These are phyloP conservation scores for Sinopyrophorus schimmeli DNA, from an alignment of 2,888 invertebrate genomes.

Conservation along the genomic window DNA sequence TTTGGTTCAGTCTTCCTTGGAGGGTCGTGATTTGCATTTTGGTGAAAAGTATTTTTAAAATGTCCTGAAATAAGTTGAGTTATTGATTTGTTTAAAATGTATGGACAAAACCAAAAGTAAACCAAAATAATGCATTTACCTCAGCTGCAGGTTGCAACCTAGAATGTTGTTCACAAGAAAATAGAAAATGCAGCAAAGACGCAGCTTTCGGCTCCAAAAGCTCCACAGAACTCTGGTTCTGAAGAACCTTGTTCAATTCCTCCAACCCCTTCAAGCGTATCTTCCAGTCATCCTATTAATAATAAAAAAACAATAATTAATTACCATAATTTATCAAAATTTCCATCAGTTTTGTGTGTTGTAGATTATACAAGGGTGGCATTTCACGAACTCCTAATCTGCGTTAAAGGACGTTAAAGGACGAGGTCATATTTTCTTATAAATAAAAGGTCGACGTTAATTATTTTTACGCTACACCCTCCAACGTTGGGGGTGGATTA, in stretches of 20 bases:
- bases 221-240: constrained; percentile 57
- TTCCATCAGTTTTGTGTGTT: neutral
- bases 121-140: constrained; percentile 32
- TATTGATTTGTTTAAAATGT: neutral
- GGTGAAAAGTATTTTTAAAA: constrained; percentile 43
- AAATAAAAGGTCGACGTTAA: constrained; percentile 1
- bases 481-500: too few relatives aligned
- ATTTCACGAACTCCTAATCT: constrained; percentile 14
- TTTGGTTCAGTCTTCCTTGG: constrained; percentile 51
- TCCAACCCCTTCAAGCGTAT: constrained; percentile 62
- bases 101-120: neutral
- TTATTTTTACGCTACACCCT: too few relatives aligned
- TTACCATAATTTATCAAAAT: neutral
- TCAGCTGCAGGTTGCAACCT: constrained; percentile 42
- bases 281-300: constrained; percentile 61
- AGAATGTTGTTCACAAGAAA: constrained; percentile 65
- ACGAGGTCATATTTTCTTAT: constrained; percentile 17
- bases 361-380: constrained; percentile 2
- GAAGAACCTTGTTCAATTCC: constrained; percentile 60
- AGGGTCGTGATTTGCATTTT: constrained; percentile 48
- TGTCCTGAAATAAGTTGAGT: constrained; percentile 41
- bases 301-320: neutral
- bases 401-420: constrained; percentile 8
- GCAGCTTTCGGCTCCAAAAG: constrained; percentile 64
- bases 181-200: constrained; percentile 64